Percentiles rank a stretch among this genome's conserved stretches.
Evolutionary conservation across 2,113 vertebrate genomes (phyloP).

Genomic region (Percopsis transmontana): DNA sequence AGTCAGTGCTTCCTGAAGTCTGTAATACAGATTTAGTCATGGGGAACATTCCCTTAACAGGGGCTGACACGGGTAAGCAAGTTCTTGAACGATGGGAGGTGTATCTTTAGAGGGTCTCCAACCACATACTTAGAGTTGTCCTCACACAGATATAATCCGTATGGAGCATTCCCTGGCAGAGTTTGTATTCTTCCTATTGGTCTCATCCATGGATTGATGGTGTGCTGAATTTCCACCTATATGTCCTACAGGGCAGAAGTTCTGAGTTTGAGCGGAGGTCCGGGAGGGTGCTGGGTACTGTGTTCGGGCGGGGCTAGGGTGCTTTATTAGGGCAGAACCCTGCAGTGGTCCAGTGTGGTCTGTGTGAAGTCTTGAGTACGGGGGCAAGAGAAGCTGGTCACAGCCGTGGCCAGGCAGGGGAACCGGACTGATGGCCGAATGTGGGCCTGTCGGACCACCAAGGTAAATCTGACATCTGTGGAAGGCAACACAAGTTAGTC

Average conservation of each 20-base stretch:
- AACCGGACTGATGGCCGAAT: background rate
- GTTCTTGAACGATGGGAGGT: slow-evolving; percentile 16
- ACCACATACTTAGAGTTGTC: background rate
- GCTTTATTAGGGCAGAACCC: background rate
- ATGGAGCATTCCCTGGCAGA: slow-evolving; percentile 55
- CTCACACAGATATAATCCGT: slow-evolving; percentile 68
- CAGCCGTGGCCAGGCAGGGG: slow-evolving; percentile 41
- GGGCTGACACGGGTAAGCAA: slow-evolving; percentile 10
- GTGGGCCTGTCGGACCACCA: background rate
- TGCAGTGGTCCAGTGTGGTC: background rate
- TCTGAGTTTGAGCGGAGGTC: slow-evolving; percentile 8
- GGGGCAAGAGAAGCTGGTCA: slow-evolving; percentile 37
- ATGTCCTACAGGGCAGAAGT: background rate
- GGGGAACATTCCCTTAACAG: background rate
- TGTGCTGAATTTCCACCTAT: background rate
- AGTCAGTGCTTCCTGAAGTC: background rate
- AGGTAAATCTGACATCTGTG: slow-evolving; percentile 55
- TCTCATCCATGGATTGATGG: slow-evolving; percentile 6
- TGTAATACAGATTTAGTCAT: slow-evolving; percentile 10
- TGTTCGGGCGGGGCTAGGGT: background rate
- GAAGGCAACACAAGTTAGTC: slow-evolving; percentile 9
- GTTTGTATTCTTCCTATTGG: slow-evolving; percentile 23
- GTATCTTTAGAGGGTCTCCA: background rate
- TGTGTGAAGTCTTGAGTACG: slow-evolving; percentile 1
- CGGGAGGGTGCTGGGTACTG: slow-evolving; percentile 25